Conservation (phyloP, 2,888 invertebrate genomes). For the Yponomeuta cagnagella region DNA sequence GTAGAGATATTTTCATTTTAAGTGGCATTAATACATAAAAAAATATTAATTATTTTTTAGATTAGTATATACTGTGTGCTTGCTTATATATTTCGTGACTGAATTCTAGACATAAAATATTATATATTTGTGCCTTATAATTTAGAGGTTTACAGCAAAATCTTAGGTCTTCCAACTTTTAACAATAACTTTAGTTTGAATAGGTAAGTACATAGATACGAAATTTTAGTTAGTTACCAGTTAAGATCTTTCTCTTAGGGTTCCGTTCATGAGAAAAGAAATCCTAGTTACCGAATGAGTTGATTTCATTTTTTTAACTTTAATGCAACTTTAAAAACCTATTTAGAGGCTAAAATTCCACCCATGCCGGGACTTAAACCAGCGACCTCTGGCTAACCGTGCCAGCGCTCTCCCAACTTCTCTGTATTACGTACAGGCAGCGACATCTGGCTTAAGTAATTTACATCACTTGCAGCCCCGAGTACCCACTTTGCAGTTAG, state of each 20-base stretch:
- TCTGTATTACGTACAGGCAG: too few species aligned
- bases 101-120: neutral
- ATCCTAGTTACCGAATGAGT: neutral
- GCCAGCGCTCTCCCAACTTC: too few species aligned
- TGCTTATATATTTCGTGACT: neutral
- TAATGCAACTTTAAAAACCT: neutral
- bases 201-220: constrained; percentile 2
- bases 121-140: constrained; percentile 47
- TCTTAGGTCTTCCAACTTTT: constrained; percentile 61
- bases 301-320: neutral
- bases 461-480: too few species aligned
- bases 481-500: too few species aligned
- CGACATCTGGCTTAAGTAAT: too few species aligned
- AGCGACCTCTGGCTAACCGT: too few species aligned
- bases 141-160: constrained; percentile 53
- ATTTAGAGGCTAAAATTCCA: too few species aligned
- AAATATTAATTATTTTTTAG: neutral
- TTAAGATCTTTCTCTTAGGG: neutral
- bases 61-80: neutral
- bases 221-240: constrained; percentile 2
- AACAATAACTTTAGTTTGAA: constrained; percentile 9
- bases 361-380: too few species aligned
- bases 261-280: neutral
- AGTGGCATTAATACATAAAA: neutral
- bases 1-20: constrained; percentile 4